Base-by-base conservation (phyloP, 2,888 invertebrate genomes). In the Brenthis ino region DNA sequence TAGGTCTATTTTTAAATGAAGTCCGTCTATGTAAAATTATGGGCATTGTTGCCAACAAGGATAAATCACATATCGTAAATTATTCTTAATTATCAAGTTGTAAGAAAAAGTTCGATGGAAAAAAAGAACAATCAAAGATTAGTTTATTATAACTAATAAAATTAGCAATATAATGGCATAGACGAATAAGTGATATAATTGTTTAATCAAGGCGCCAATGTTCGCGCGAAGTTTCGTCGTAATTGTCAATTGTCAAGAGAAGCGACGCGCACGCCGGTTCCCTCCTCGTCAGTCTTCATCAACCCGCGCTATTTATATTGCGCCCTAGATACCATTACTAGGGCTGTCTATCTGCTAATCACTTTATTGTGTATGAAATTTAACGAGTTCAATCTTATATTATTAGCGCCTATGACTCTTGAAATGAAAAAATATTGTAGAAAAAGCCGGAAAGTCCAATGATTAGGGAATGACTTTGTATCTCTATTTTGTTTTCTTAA, bases 251-350 rank as follows among this genome's bases (percentile, higher is more conserved):
- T 84, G 79, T 77, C 75, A 74, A 80, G 80, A 77, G 79, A 76
- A 79, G 77, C 77, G 77, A 65, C 69, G 68, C 80, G 70, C 73
- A 77, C 77, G 77, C 75, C 75, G 76, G 84, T 83, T 85, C 88
- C 86, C 87, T 79, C 75, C 77, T 85, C 81, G 86, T 88, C 88
- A 87, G 77, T 88, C 87, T 85, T 88, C 85, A 87, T 88, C 82
- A 83, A 74, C 64, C 77, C 72, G 75, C 76, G 76, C 77, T 87
- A 88, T 87, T 88, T 87, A 87, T 87, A 85, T 80, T 77, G 76
- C 82, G 91, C 80, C 86, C 90, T 87, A 91, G 77, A 85, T 89
- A 81, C 79, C 64, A 67, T 71, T 72, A 74, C 77, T 79, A 87
- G 85, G 89, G 88, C 74, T 88, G 85, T 51, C 64, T 14, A 55